These are phyloP conservation scores for Paracanthobrama guichenoti DNA, from an alignment of 2,113 vertebrate species.

Conservation along the genomic window DNA sequence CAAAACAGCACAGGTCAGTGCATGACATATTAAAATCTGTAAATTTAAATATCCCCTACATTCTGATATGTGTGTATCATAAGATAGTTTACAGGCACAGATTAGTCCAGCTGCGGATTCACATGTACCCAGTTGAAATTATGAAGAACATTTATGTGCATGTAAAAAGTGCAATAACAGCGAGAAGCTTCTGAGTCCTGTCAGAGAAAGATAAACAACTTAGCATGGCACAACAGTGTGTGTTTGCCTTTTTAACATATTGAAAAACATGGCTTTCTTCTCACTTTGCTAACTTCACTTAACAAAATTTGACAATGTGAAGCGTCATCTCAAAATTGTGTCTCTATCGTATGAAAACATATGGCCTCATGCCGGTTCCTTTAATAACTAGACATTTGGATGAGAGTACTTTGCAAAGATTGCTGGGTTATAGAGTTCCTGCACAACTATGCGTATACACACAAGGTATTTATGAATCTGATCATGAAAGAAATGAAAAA, in stretches of 20 bases:
- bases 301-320: not conserved
- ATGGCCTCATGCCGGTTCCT: not conserved
- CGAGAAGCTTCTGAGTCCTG: not conserved
- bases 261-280: not conserved
- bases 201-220: constrained; percentile 1
- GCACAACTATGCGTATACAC: not conserved
- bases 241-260: constrained; percentile 1
- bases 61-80: not conserved
- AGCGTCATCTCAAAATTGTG: not conserved
- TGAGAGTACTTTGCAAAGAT: not conserved
- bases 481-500: not conserved
- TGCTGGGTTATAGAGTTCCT: not conserved
- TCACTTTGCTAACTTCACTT: not conserved
- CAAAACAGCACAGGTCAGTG: constrained; percentile 84
- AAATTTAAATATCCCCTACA: not conserved
- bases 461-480: not conserved
- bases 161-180: not conserved
- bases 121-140: not conserved
- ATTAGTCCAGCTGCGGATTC: not conserved
- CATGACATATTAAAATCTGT: not conserved
- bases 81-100: not conserved
- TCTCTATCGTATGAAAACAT: constrained; percentile 15
- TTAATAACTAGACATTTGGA: constrained; percentile 1
- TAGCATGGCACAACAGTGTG: not conserved
- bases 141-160: not conserved